Percentiles rank a stretch among this genome's conserved stretches.
Conservation (phyloP, 2,888 invertebrate genomes). For the Colostygia pectinataria region DNA sequence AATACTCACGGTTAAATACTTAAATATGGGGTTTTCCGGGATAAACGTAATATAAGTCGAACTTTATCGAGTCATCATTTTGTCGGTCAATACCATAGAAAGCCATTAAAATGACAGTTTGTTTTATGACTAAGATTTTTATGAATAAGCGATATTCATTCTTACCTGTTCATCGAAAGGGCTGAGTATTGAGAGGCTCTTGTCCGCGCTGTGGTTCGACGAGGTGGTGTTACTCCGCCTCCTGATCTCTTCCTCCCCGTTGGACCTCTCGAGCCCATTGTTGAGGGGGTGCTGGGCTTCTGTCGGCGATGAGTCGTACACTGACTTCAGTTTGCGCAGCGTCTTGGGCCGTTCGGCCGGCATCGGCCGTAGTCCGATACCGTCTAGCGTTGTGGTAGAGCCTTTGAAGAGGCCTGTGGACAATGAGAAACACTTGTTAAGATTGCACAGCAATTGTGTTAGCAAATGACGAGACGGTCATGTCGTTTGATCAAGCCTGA, state of each 20-base stretch:
- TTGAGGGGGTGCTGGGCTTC: conserved; percentile 53
- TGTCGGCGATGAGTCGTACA: conserved; percentile 84
- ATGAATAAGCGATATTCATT: too few relatives aligned
- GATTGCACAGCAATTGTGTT: too few relatives aligned
- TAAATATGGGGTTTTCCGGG: too few relatives aligned
- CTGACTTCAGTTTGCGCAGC: conserved; percentile 87
- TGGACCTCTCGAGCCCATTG: conserved; percentile 70
- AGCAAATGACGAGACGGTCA: too few relatives aligned
- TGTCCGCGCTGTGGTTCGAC: conserved; percentile 73
- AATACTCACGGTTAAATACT: too few relatives aligned
- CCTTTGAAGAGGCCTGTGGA: conserved; percentile 91
- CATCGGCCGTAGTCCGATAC: conserved; percentile 83
- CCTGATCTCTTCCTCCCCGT: conserved; percentile 78
- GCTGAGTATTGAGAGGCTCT: conserved; percentile 86
- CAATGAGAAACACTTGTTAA: conserved; percentile 38
- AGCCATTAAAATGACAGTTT: too few relatives aligned
- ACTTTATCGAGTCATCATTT: too few relatives aligned
- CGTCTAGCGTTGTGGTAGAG: conserved; percentile 87
- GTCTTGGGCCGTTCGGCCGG: conserved; percentile 89
- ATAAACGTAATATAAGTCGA: too few relatives aligned
- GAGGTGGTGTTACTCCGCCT: conserved; percentile 71
- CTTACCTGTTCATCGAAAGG: conserved; percentile 91
- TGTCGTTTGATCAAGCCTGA: too few relatives aligned
- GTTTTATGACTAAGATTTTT: too few relatives aligned
- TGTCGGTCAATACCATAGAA: too few relatives aligned